Base-by-base conservation (phyloP, 2,888 invertebrate genomes). In the Pediacus dermestoides region DNA sequence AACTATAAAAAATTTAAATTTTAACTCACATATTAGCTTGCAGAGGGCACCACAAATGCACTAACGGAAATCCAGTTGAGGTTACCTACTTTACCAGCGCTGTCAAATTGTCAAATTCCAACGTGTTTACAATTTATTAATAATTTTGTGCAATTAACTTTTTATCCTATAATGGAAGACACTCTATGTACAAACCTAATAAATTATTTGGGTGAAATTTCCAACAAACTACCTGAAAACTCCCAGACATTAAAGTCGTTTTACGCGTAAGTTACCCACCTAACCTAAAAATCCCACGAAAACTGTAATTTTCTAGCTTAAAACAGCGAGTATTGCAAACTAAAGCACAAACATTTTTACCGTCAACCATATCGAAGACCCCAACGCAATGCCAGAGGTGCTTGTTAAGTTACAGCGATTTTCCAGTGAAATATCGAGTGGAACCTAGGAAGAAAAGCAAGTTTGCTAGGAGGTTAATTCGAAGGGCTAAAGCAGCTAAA, bases 201-300 rank as follows among this genome's bases (percentile, higher is more conserved):
- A n/a, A n/a, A n/a, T n/a, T n/a, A n/a, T n/a, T n/a, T n/a, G n/a
- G n/a, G n/a, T n/a, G n/a, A n/a, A n/a, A n/a, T n/a, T n/a, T n/a
- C n/a, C n/a, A n/a, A n/a, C n/a, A n/a, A n/a, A n/a, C n/a, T 45
- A 6, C 46, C 48, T 6, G 16, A 27, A n/a, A 37, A 42, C 22
- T 33, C 44, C 6, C 36, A 43, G 6, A 34, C 48, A 9, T 34
- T 52, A 22, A 53, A 55, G 33, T 53, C 55, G 1, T 49, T 48
- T 14, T 58, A 51, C 36, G 45, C 53, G 59, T 59, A 46, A 53
- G 49, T 51, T 15, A 15, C 8, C 12, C 3, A n/a, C n/a, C 8
- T 4, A 30, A 38, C 22, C 27, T n/a, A 18, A 40, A 4, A 33
- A 22, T 11, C 15, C 4, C 14, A n/a, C 21, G n/a, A 27, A 12